These are phyloP conservation scores for Sthenelais limicola DNA, from an alignment of 2,888 invertebrate species.

Conservation along the genomic window DNA sequence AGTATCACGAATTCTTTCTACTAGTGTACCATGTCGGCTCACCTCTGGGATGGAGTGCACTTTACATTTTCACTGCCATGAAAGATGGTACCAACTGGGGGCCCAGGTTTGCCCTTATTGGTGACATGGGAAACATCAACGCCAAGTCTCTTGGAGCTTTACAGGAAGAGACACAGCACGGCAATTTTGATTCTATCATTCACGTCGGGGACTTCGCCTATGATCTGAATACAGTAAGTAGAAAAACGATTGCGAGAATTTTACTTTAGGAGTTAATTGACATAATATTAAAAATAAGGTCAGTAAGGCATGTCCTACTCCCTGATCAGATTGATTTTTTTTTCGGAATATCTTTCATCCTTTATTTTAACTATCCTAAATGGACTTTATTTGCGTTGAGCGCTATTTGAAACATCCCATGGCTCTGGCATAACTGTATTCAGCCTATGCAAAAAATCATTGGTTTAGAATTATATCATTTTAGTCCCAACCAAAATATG, in stretches of 20 bases:
- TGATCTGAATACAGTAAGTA: slow-evolving; percentile 83
- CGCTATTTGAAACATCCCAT: too few relatives aligned
- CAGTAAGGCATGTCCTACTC: not conserved
- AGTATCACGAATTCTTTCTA: not conserved
- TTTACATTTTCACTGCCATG: slow-evolving; percentile 85
- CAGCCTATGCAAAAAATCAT: too few relatives aligned
- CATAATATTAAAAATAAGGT: not conserved
- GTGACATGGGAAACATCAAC: slow-evolving; percentile 95
- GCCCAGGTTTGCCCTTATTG: slow-evolving; percentile 86
- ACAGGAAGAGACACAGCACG: slow-evolving; percentile 86
- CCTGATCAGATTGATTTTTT: too few relatives aligned
- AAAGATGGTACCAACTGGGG: slow-evolving; percentile 80
- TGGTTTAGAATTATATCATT: too few relatives aligned
- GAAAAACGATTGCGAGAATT: too few relatives aligned
- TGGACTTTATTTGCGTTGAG: too few relatives aligned
- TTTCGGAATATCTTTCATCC: too few relatives aligned
- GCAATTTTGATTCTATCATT: slow-evolving; percentile 81
- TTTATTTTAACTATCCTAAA: too few relatives aligned
- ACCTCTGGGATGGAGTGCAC: slow-evolving; percentile 83
- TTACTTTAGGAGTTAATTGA: too few relatives aligned
- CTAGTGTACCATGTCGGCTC: slow-evolving; percentile 71
- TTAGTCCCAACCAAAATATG: too few relatives aligned
- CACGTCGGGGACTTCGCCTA: slow-evolving; percentile 96
- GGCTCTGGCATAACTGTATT: too few relatives aligned
- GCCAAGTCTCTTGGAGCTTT: slow-evolving; percentile 88